These are phyloP conservation scores for Umimayanthus chanpuru DNA, from an alignment of 92 coral and sea anemone genomes.

Conservation along the genomic window DNA sequence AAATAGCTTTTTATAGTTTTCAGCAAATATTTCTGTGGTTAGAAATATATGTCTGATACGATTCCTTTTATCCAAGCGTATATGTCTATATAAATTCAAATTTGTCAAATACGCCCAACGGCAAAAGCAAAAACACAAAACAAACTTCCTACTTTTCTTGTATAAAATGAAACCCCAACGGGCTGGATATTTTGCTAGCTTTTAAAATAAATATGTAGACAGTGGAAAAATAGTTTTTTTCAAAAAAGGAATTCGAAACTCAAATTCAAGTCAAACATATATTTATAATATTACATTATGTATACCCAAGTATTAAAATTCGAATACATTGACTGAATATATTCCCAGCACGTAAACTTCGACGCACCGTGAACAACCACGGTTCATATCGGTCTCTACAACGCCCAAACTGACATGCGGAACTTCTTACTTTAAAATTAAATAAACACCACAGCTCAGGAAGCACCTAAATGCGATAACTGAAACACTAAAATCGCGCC, in stretches of 20 bases:
- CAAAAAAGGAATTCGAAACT: background rate
- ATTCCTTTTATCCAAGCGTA: background rate
- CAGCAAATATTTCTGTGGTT: background rate
- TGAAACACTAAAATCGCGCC: background rate
- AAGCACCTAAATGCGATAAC: background rate
- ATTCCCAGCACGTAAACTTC: background rate
- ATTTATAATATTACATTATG: no score
- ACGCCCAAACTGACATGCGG: background rate
- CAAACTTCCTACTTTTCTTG: background rate
- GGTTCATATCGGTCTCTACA: background rate
- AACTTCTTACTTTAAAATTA: background rate
- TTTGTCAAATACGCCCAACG: conserved; percentile 21
- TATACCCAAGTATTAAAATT: background rate
- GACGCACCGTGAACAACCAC: background rate
- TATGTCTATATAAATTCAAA: background rate
- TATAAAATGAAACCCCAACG: no score
- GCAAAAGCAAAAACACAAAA: conserved; percentile 18
- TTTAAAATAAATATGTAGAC: background rate
- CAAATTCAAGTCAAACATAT: background rate
- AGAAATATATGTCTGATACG: background rate
- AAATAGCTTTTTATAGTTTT: background rate
- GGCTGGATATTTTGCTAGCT: background rate
- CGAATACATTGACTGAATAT: background rate
- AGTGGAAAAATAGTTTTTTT: background rate
- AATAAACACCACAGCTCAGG: background rate